A percentile compares a stretch with the other conserved stretches of the same genome.
phyloP scores from a whole-genome alignment of 2,888 invertebrate genomes.

The Sinotaia quadrata region DNA sequence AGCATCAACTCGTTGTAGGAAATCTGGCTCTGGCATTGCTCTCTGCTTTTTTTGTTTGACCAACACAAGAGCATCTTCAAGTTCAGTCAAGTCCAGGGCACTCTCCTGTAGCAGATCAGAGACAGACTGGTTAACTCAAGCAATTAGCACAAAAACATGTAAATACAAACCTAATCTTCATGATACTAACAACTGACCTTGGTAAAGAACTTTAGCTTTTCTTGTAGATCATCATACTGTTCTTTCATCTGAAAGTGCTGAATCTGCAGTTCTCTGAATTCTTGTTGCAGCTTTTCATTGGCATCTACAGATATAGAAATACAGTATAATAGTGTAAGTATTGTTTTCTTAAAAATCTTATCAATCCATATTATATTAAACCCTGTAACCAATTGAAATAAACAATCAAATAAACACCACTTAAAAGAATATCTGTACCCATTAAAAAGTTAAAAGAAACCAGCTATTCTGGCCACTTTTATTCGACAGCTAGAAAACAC shows the following conservation, averaged over 20 bases:
- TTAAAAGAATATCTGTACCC: too few relatives aligned
- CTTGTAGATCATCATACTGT: constrained; percentile 69
- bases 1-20: constrained; percentile 68
- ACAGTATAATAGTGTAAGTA: too few relatives aligned
- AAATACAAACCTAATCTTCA: background rate
- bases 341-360: too few relatives aligned
- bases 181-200: constrained; percentile 55
- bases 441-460: too few relatives aligned
- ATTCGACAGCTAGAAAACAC: too few relatives aligned
- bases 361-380: too few relatives aligned
- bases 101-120: constrained; percentile 68
- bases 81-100: constrained; percentile 70
- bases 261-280: constrained; percentile 64
- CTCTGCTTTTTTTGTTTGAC: constrained; percentile 70
- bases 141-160: background rate
- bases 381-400: too few relatives aligned
- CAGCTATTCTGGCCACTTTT: too few relatives aligned
- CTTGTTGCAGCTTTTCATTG: constrained; percentile 65
- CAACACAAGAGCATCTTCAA: constrained; percentile 71
- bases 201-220: constrained; percentile 72
- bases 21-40: constrained; percentile 60
- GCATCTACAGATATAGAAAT: too few relatives aligned
- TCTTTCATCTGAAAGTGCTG: constrained; percentile 69
- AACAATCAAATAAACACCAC: too few relatives aligned
- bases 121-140: too few relatives aligned